Percentiles rank a stretch among this genome's conserved stretches.
phyloP scores from a whole-genome alignment of 2,113 vertebrate species.

The Shinisaurus crocodilurus region DNA sequence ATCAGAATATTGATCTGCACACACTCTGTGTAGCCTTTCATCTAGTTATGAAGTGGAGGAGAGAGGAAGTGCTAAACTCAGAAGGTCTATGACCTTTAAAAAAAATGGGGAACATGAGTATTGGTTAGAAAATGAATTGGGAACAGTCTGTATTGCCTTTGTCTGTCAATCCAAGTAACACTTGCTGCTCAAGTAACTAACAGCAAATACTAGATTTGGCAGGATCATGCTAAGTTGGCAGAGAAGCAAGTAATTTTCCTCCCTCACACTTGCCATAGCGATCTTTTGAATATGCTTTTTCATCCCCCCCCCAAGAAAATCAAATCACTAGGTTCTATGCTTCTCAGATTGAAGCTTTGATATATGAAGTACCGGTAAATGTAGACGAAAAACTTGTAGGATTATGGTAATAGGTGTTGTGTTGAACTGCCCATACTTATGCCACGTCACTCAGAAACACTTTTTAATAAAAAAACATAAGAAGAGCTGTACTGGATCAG shows the following conservation, averaged over 20 bases:
- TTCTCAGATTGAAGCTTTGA: background rate
- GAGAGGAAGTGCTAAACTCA: background rate
- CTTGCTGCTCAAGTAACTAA: background rate
- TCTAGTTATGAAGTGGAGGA: background rate
- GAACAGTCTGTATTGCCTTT: background rate
- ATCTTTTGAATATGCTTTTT: background rate
- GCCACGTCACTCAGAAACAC: background rate
- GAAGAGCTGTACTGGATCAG: background rate
- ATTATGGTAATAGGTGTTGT: background rate
- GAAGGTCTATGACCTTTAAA: background rate
- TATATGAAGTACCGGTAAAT: background rate
- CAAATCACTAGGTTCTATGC: background rate
- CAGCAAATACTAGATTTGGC: background rate
- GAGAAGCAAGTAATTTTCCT: background rate
- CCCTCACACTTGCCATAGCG: background rate
- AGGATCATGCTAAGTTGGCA: background rate
- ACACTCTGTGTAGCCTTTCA: background rate
- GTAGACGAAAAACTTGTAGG: background rate
- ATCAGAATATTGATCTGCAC: background rate
- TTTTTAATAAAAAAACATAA: background rate
- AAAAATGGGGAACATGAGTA: background rate
- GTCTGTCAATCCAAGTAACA: background rate
- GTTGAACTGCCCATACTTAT: no score
- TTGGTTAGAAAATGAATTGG: background rate
- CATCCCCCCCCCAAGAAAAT: background rate